These are phyloP conservation scores for Clunio marinus DNA, from an alignment of 2,888 invertebrate species.

Conservation along the genomic window DNA sequence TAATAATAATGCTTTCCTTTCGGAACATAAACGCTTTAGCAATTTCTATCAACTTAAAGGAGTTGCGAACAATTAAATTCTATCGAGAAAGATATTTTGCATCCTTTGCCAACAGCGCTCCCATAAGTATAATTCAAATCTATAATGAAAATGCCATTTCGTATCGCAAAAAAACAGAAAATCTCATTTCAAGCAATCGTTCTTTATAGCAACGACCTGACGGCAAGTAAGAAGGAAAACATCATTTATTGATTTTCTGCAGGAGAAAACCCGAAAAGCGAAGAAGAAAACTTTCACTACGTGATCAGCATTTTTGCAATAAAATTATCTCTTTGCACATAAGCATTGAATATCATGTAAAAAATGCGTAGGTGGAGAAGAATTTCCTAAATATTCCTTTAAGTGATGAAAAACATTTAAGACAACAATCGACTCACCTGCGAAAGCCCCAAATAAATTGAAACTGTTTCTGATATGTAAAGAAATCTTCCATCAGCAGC, in stretches of 20 bases:
- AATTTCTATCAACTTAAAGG: not conserved
- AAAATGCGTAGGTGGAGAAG: not conserved
- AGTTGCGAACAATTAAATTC: constrained; percentile 34
- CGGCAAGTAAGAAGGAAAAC: constrained; percentile 17
- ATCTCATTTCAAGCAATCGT: constrained; percentile 19
- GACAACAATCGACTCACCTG: constrained; percentile 65
- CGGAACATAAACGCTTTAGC: too few species aligned
- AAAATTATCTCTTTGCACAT: constrained; percentile 19
- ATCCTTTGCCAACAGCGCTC: constrained; percentile 5
- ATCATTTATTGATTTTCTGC: constrained; percentile 37
- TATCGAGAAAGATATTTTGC: constrained; percentile 36
- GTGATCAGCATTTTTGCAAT: constrained; percentile 38
- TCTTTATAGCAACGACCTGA: constrained; percentile 8
- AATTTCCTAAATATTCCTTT: not conserved
- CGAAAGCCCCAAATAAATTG: constrained; percentile 98
- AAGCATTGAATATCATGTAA: not conserved
- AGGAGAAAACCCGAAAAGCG: constrained; percentile 14
- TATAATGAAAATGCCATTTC: constrained; percentile 39
- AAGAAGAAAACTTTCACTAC: constrained; percentile 26
- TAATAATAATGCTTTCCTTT: constrained; percentile 7
- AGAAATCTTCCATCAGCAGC: constrained; percentile 95
- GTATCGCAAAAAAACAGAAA: too few species aligned
- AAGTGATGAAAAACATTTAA: too few species aligned
- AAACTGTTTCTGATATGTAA: constrained; percentile 99
- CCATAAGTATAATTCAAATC: constrained; percentile 34